Percentiles rank a stretch among this genome's conserved stretches.
phyloP scores from a whole-genome alignment of 2,113 vertebrate species.

The Cardinalis cardinalis region DNA sequence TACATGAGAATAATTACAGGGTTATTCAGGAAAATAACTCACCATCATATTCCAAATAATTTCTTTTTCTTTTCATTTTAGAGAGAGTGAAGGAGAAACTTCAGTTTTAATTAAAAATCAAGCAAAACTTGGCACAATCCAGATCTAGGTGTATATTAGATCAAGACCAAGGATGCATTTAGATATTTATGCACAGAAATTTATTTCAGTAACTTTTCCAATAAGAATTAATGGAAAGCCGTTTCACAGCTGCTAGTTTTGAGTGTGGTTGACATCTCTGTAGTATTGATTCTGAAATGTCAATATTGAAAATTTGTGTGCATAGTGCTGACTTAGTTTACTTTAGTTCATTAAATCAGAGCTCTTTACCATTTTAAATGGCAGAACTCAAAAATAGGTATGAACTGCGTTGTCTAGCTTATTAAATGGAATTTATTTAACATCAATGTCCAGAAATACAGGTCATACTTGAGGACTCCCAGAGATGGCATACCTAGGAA shows the following conservation, averaged over 20 bases:
- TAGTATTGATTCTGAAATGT: not conserved
- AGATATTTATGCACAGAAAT: not conserved
- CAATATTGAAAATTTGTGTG: not conserved
- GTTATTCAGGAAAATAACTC: not conserved
- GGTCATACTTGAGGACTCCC: not conserved
- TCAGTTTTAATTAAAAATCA: not conserved
- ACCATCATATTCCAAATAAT: not conserved
- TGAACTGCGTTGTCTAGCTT: not conserved
- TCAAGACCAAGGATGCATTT: not conserved
- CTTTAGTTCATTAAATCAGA: not conserved
- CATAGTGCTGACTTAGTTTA: not conserved
- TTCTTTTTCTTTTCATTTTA: not conserved
- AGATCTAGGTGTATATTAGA: not conserved
- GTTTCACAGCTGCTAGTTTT: not conserved
- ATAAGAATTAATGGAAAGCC: not conserved
- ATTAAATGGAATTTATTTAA: not conserved
- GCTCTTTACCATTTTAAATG: not conserved
- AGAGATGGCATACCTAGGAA: not conserved
- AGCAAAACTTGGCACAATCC: accelerated
- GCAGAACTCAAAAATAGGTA: not conserved
- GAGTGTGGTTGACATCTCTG: accelerated
- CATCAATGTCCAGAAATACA: not conserved
- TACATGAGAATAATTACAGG: not conserved
- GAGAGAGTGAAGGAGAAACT: not conserved
- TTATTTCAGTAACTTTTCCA: not conserved